Evolutionary conservation across 2,888 invertebrate species (phyloP), one percentile per base, ranked within the genome.

Genomic region (Pogonocherus hispidulus): DNA sequence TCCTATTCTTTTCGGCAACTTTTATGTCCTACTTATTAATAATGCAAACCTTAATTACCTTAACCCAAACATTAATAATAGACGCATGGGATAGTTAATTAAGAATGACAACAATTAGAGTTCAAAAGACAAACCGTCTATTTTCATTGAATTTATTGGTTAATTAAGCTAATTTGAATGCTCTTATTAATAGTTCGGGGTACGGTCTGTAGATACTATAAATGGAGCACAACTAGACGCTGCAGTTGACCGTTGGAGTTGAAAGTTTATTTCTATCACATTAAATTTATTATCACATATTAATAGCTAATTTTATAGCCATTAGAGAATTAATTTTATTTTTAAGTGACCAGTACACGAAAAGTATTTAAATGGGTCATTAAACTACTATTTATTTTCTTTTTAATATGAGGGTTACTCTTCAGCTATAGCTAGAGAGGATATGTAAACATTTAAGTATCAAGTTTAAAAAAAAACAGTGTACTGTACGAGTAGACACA

Each of bases 141-240:
- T 19, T 55, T 37, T 55, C 19, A 55, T 55, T 55, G 55, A n/a
- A 41, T 55, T n/a, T 55, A 55, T 55, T 55, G 20, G 14, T 41
- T 55, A 55, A 55, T 55, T 37, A 55, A 41, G 55, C 37, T 37
- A 55, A 35, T 55, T 55, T 55, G 55, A n/a, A 55, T 55, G 23
- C 14, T 27, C 35, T 37, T 32, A 55, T 41, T 55, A 55, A 55
- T 37, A 52, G 32, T 32, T 32, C n/a, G 8, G 27, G n/a, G 14
- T 37, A 20, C 37, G 3, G 55, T 22, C 37, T 37, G 37, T 20
- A 14, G 41, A 0, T 11, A 41, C 41, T 41, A 41, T 41, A 41
- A 41, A 41, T 16, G 41, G 14, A 14, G 41, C 16, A 41, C n/a
- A 41, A 41, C n/a, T n/a, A 41, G 41, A 18, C 16, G n/a, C n/a